Conservation (phyloP, 1,140 invertebrate species). For the Lanistes nyassanus region DNA sequence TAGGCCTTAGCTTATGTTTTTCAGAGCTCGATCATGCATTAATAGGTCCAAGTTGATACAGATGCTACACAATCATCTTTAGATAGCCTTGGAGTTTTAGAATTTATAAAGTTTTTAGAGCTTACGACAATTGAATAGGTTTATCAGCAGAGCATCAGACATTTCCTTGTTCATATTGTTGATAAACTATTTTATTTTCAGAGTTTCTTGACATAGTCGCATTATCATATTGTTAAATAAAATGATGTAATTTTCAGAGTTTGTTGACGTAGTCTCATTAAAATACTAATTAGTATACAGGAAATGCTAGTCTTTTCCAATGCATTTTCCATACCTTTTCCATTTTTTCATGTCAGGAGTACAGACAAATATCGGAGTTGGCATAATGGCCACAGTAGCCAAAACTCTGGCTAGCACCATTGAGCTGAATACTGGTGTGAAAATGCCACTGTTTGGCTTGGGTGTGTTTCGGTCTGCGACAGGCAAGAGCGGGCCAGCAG, state of each 20-base stretch:
- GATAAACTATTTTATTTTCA: too few species aligned
- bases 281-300: not conserved
- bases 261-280: not conserved
- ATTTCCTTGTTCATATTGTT: too few species aligned
- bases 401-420: slow-evolving; percentile 30
- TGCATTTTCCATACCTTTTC: not conserved
- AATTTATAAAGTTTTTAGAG: too few species aligned
- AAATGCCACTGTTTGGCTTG: slow-evolving; percentile 50
- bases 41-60: too few species aligned
- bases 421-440: slow-evolving; percentile 42
- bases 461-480: slow-evolving; percentile 30
- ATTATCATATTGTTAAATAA: too few species aligned
- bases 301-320: not conserved
- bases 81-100: too few species aligned
- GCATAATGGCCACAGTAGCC: slow-evolving; percentile 40
- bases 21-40: too few species aligned
- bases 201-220: too few species aligned
- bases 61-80: too few species aligned
- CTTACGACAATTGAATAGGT: too few species aligned
- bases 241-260: not conserved
- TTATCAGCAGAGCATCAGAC: too few species aligned
- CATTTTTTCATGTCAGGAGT: not conserved
- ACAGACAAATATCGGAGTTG: not conserved
- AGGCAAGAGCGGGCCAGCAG: slow-evolving; percentile 12
- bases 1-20: too few species aligned